phyloP scores from a whole-genome alignment of 2,888 invertebrate genomes.

The Drymonia ruficornis region DNA sequence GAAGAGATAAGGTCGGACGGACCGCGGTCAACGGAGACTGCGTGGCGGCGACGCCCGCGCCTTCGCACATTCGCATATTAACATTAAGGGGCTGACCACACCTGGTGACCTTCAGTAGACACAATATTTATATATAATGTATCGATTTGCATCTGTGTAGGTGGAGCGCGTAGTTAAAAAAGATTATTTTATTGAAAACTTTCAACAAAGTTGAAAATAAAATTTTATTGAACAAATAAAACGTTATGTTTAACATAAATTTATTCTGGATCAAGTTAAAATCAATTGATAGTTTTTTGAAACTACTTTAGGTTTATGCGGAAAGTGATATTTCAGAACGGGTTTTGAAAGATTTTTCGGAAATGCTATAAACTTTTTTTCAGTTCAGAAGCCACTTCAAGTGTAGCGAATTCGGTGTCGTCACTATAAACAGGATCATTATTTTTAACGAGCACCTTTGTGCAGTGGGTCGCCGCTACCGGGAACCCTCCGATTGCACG shows the following conservation, averaged over 20 bases:
- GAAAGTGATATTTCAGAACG: too few species aligned
- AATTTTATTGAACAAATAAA: too few species aligned
- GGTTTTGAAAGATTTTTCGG: not conserved
- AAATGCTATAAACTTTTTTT: not conserved
- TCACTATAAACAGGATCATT: constrained; percentile 34
- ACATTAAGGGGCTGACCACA: constrained; percentile 42
- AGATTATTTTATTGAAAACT: too few species aligned
- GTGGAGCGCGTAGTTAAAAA: not conserved
- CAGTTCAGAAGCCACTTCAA: not conserved
- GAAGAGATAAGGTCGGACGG: constrained; percentile 42
- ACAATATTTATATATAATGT: not conserved
- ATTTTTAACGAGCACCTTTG: constrained; percentile 57
- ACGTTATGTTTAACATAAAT: not conserved
- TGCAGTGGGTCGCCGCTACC: constrained; percentile 40
- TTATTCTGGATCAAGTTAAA: not conserved
- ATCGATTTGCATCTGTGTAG: not conserved
- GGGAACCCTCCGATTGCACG: constrained; percentile 37
- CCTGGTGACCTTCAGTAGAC: not conserved
- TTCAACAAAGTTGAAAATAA: too few species aligned
- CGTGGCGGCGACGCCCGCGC: constrained; percentile 57
- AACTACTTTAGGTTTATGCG: too few species aligned
- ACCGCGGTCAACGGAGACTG: constrained; percentile 57
- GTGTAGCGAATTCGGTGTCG: not conserved
- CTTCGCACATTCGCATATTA: constrained; percentile 46
- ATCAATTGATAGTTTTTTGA: not conserved